phyloP scores from a whole-genome alignment of 2,888 invertebrate species.

The Eupithecia subfuscata region DNA sequence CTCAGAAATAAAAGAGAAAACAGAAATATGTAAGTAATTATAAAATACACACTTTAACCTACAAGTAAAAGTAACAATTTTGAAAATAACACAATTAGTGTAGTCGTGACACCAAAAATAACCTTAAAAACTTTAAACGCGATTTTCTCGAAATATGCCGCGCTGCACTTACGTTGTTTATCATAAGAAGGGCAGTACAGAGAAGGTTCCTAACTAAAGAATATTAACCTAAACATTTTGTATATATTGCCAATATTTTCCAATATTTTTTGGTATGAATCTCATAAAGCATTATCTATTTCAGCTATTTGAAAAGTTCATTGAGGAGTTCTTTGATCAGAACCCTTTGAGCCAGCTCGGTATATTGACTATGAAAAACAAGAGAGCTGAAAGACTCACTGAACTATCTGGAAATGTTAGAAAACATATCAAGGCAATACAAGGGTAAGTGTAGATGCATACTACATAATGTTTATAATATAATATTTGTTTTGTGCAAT shows the following conservation, averaged over 20 bases:
- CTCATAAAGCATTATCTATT: background rate
- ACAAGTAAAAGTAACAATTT: too few species aligned
- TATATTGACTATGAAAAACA: constrained; percentile 94
- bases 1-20: too few species aligned
- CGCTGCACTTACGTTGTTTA: too few species aligned
- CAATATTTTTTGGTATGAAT: background rate
- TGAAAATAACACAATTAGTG: too few species aligned
- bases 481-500: background rate
- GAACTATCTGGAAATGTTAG: constrained; percentile 94
- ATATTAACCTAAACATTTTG: background rate
- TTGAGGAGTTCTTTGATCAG: constrained; percentile 99
- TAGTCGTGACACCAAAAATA: too few species aligned
- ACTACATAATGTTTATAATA: background rate
- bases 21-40: too few species aligned
- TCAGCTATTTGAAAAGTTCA: constrained; percentile 94
- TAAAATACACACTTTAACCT: too few species aligned
- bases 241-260: background rate
- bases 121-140: too few species aligned
- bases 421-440: constrained; percentile 89
- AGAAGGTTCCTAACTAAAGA: background rate
- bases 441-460: constrained; percentile 67
- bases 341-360: constrained; percentile 99
- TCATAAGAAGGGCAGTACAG: too few species aligned
- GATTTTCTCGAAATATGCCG: too few species aligned
- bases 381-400: constrained; percentile 95